Percentiles rank a stretch among this genome's conserved stretches.
Conservation (phyloP, 1,140 invertebrate species). For the Samia ricini region DNA sequence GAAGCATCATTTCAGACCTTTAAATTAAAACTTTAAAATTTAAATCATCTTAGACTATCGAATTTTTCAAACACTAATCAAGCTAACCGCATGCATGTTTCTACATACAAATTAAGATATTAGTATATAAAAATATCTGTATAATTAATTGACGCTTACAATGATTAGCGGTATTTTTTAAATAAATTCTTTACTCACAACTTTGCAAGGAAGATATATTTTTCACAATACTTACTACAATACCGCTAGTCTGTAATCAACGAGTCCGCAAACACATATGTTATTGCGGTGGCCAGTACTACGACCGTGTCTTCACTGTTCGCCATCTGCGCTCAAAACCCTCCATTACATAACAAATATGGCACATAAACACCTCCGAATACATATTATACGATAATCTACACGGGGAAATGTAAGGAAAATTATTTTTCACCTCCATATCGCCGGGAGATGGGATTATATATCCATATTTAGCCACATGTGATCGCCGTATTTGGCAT, state of each 20-base stretch:
- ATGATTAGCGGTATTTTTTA: too few species aligned
- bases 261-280: not conserved
- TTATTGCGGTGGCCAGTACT: not conserved
- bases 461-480: constrained; percentile 56
- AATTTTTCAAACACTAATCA: too few species aligned
- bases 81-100: too few species aligned
- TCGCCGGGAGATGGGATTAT: not conserved
- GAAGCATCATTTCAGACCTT: too few species aligned
- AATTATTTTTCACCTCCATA: not conserved
- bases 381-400: not conserved
- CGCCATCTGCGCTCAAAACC: not conserved
- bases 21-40: too few species aligned
- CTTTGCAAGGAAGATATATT: not conserved
- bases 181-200: too few species aligned
- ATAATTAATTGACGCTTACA: too few species aligned
- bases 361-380: not conserved
- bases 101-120: too few species aligned
- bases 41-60: too few species aligned
- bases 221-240: not conserved
- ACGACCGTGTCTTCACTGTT: not conserved
- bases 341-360: not conserved
- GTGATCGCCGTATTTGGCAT: constrained; percentile 62
- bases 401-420: not conserved
- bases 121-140: too few species aligned
- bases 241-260: not conserved